Evolutionary conservation across 1,140 invertebrate species (phyloP), one percentile per base, ranked within the genome.

Genomic region (Drosophila pruinosa): DNA sequence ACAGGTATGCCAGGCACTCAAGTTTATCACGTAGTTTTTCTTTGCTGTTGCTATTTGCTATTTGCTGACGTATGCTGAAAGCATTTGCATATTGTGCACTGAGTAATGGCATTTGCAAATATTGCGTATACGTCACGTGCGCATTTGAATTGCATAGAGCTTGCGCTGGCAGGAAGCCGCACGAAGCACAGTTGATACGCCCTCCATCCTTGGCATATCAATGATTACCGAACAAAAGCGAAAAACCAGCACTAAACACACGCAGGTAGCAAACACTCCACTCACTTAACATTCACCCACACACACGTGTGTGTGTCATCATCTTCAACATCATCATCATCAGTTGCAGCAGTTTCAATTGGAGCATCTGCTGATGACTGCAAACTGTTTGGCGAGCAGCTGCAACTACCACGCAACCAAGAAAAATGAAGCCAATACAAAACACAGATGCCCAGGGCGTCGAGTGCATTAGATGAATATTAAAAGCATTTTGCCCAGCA

Each of bases 381-480:
- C 41, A 24, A 31, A 10, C 12, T 41, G 5, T 19, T 31, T 28
- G 22, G 52, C 21, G 26, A 54, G 48, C 75, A 72, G 73, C 75
- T 59, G 24, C 61, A 68, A 22, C 56, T 52, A 22, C 15, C 21
- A 43, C 43, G 45, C 65, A 28, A 22, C 45, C 41, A 57, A 73
- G 72, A 76, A 86, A 85, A 80, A 70, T 77, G 68, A 65, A 58
- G 64, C 56, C 63, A 85, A 74, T 77, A 50, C 50, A 68, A 39
- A 76, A 62, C n/a, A 6, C 39, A 31, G 26, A 31, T 47, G 14
- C 22, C 57, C 48, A 17, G 14, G 34, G 57, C 53, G 82, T 75
- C 54, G 82, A 88, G 82, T 88, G 81, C 82, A 86, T 88, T 88
- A 88, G 74, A 72, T 81, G 81, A 82, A 86, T 88, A 88, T 88